These are phyloP conservation scores for Drosophila robusta DNA, from an alignment of 2,888 invertebrate species.

Conservation along the genomic window DNA sequence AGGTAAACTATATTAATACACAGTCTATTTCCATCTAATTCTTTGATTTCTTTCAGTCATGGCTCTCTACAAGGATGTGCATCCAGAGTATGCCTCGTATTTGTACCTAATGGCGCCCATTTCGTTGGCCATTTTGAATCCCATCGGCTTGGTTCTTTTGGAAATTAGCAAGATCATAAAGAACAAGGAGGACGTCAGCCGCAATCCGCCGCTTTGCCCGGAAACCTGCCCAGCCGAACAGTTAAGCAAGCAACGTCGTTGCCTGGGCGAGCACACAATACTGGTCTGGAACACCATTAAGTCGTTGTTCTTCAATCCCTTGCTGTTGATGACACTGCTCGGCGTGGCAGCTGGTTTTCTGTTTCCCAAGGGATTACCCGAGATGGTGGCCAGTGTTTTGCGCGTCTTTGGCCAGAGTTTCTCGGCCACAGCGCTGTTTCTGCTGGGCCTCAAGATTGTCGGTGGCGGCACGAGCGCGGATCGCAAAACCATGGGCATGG, in stretches of 20 bases:
- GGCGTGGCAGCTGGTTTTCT: conserved; percentile 94
- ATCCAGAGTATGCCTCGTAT: conserved; percentile 96
- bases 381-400: conserved; percentile 90
- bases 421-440: conserved; percentile 95
- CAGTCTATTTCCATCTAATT: conserved; percentile 41
- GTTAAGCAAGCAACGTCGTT: conserved; percentile 69
- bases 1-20: conserved; percentile 84
- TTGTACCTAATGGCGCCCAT: conserved; percentile 97
- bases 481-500: conserved; percentile 87
- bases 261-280: conserved; percentile 77
- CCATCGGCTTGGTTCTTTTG: conserved; percentile 94
- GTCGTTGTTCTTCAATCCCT: conserved; percentile 94
- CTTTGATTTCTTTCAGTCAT: conserved; percentile 86
- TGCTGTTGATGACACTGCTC: conserved; percentile 96
- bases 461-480: conserved; percentile 91
- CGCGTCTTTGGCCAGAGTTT: conserved; percentile 94
- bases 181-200: conserved; percentile 73
- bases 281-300: conserved; percentile 86
- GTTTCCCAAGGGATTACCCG: conserved; percentile 92
- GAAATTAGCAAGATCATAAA: conserved; percentile 88
- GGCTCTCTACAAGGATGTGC: conserved; percentile 93
- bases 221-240: conserved; percentile 81
- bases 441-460: conserved; percentile 96
- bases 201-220: conserved; percentile 78
- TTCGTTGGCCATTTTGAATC: conserved; percentile 95